A percentile compares a stretch with the other conserved stretches of the same genome.
These are phyloP conservation scores for Hartigia nigra DNA, from an alignment of 2,888 invertebrate genomes.

Conservation along the genomic window DNA sequence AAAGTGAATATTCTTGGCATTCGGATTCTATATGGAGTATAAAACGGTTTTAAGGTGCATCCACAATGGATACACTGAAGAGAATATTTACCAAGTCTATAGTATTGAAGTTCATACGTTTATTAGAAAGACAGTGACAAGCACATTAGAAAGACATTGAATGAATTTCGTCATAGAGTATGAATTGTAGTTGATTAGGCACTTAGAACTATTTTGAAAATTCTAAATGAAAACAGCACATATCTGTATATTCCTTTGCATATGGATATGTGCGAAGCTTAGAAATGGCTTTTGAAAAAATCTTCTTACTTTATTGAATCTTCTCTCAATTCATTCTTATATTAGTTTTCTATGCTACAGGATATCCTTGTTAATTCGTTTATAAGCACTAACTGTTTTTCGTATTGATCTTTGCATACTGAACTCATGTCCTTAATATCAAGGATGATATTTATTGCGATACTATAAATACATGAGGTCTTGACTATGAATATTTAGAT, in stretches of 20 bases:
- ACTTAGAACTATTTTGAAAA: neutral
- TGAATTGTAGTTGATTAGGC: neutral
- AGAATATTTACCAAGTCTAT: neutral
- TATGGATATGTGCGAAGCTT: no score
- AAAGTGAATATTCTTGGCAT: neutral
- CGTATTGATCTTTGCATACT: neutral
- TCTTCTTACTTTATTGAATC: neutral
- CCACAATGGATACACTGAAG: neutral
- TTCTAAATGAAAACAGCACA: neutral
- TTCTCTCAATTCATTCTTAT: neutral
- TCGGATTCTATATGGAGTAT: neutral
- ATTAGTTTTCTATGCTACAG: neutral
- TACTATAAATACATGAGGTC: neutral
- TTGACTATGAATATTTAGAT: neutral
- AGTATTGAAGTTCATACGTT: neutral
- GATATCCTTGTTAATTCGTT: neutral
- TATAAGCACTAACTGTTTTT: neutral
- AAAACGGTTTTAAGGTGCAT: neutral
- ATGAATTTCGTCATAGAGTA: neutral
- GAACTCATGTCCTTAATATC: neutral
- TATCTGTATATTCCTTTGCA: neutral
- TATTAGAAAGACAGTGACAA: neutral
- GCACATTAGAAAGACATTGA: neutral
- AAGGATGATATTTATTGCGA: neutral
- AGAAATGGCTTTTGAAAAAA: neutral